Base-by-base conservation (phyloP, 1,140 invertebrate genomes). In the Cataglyphis hispanica region DNA sequence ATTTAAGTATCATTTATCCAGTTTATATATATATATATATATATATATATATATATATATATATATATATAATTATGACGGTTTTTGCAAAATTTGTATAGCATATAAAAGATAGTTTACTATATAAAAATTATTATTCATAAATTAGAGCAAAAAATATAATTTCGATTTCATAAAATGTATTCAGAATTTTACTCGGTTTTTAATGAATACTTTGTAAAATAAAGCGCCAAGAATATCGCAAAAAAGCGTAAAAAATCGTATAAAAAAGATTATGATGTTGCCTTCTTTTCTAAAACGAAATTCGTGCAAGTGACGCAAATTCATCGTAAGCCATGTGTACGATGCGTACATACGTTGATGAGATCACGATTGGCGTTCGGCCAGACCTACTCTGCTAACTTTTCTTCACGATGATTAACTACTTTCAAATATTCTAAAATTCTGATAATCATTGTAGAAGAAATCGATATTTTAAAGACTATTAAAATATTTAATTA, bases 331-430 rank as follows among this genome's bases (percentile, higher is more conserved):
- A 86, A 84, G 27, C 22, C 31, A 77, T 66, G 61, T 61, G 76
- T 77, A 77, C 27, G 70, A 78, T 77, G 72, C 84, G 11, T 50
- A 27, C 72, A 86, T 83, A 72, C 56, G 70, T 86, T 86, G 84
- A 77, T 78, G 84, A 89, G 63, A 89, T 89, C 87, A 77, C 19
- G 72, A 84, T 40, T 89, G 87, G 87, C 87, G 3, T 63, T 53
- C 8, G 37, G 87, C 88, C 88, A 86, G 56, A 78, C 46, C 84
- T 56, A 72, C 67, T 34, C 67, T 34, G 58, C 70, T 77, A 34
- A 86, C 53, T 86, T 86, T 76, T 88, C 66, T 46, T 16, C 22
- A 4, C 34, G 13, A 72, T 60, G 43, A 81, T 81, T 19, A 46
- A 46, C 27, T 31, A 76, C 70, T 34, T 60, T 34, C 19, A 63